Conservation (phyloP, 2,888 invertebrate genomes). For the Thecocarcelia acutangulata region DNA sequence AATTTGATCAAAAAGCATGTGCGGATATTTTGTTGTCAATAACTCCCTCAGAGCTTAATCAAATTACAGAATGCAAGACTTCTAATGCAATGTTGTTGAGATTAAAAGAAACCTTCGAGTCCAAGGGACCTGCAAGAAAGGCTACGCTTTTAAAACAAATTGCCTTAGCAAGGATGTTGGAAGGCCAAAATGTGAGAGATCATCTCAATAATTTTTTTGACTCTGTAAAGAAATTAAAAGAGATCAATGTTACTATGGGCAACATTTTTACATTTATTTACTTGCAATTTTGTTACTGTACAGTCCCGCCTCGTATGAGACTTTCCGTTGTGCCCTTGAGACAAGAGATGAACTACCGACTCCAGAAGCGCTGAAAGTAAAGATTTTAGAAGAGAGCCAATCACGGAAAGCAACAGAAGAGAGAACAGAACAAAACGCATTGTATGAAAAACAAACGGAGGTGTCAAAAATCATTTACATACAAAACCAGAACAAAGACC, state of each 20-base stretch:
- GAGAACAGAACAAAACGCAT: constrained; percentile 34
- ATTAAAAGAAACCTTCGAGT: constrained; percentile 76
- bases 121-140: constrained; percentile 77
- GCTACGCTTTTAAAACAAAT: too few relatives aligned
- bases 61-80: constrained; percentile 41
- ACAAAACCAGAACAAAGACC: neutral
- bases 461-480: neutral
- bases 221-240: constrained; percentile 75
- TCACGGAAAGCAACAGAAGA: constrained; percentile 40
- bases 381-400: constrained; percentile 51
- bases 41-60: constrained; percentile 37
- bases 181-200: constrained; percentile 74
- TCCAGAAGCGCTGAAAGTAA: constrained; percentile 43
- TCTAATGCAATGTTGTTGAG: constrained; percentile 77
- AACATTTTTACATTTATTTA: too few relatives aligned
- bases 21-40: constrained; percentile 46
- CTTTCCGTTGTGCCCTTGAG: constrained; percentile 52
- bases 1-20: constrained; percentile 45
- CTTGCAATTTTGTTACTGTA: too few relatives aligned
- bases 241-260: constrained; percentile 72
- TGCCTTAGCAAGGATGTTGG: constrained; percentile 75
- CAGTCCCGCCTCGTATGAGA: too few relatives aligned
- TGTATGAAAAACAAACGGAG: constrained; percentile 8
- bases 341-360: constrained; percentile 53
- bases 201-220: constrained; percentile 77